A percentile compares a stretch with the other conserved stretches of the same genome.
phyloP scores from a whole-genome alignment of 1,140 invertebrate genomes.

The Meloidogyne chitwoodi region DNA sequence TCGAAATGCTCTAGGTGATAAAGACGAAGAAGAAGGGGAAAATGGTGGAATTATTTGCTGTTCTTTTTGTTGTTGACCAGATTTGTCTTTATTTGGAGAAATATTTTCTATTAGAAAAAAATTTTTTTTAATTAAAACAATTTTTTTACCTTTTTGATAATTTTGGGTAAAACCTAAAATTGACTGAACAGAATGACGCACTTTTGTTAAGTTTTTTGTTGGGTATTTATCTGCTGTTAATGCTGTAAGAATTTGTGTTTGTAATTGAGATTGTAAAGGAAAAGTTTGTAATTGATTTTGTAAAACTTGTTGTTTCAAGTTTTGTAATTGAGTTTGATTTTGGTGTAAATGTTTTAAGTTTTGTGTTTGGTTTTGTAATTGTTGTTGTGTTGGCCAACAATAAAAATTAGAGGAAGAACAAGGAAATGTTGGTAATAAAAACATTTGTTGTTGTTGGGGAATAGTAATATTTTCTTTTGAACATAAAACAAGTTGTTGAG shows the following conservation, averaged over 20 bases:
- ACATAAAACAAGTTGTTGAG: neutral
- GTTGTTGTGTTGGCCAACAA: neutral
- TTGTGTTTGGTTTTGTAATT: neutral
- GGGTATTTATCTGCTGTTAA: neutral
- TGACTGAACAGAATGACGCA: slow-evolving; percentile 15
- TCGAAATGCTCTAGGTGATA: slow-evolving; percentile 12
- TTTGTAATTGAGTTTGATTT: neutral
- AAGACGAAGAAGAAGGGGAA: neutral
- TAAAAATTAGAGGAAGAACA: neutral
- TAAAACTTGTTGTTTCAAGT: neutral
- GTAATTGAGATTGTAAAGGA: neutral
- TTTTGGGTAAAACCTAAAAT: slow-evolving; percentile 15
- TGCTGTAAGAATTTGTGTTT: neutral
- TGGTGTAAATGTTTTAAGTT: too few relatives aligned
- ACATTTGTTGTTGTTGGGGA: neutral
- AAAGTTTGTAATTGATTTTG: neutral
- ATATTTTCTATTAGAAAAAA: neutral
- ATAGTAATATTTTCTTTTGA: neutral
- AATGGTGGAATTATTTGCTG: neutral
- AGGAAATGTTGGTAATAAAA: neutral
- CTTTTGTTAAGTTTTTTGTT: neutral
- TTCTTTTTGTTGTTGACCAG: neutral
- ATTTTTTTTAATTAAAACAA: neutral
- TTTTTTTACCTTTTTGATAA: neutral
- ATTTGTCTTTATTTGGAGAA: neutral